A percentile compares a stretch with the other conserved stretches of the same genome.
These are phyloP conservation scores for Cyanoramphus novaezelandiae DNA, from an alignment of 2,113 vertebrate genomes.

Conservation along the genomic window DNA sequence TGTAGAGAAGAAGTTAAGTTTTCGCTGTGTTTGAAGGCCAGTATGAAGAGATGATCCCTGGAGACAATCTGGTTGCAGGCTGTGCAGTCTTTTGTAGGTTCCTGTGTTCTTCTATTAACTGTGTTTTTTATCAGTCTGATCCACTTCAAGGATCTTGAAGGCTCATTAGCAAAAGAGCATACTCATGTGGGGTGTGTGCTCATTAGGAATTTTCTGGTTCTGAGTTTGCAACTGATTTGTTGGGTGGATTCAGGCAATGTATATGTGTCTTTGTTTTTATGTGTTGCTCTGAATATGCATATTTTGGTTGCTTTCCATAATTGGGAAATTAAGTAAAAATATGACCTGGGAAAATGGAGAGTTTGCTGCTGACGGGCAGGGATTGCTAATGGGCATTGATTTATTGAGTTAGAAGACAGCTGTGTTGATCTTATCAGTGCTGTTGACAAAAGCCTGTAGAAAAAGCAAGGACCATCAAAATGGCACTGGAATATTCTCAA, in stretches of 20 bases:
- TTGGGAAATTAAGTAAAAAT: not conserved
- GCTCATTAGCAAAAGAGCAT: not conserved
- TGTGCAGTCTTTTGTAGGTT: not conserved
- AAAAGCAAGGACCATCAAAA: not conserved
- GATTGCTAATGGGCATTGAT: not conserved
- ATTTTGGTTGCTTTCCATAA: not conserved
- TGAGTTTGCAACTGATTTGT: not conserved
- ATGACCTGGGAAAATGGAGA: not conserved
- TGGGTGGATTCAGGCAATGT: not conserved
- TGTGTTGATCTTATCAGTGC: not conserved
- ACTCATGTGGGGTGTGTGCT: not conserved
- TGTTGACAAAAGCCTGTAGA: not conserved
- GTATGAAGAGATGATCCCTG: not conserved
- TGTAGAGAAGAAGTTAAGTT: not conserved
- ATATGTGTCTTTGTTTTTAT: not conserved
- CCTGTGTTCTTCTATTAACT: not conserved
- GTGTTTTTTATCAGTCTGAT: not conserved
- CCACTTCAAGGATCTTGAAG: not conserved
- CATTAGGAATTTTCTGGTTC: not conserved
- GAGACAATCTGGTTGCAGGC: accelerated
- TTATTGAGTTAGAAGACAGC: not conserved
- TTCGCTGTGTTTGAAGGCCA: not conserved
- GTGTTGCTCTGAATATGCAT: not conserved
- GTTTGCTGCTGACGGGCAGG: not conserved
- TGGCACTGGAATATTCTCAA: not conserved